A percentile compares a stretch with the other conserved stretches of the same genome.
These are phyloP conservation scores for Octonoba sinensis DNA, from an alignment of 2,888 invertebrate genomes.

Conservation along the genomic window DNA sequence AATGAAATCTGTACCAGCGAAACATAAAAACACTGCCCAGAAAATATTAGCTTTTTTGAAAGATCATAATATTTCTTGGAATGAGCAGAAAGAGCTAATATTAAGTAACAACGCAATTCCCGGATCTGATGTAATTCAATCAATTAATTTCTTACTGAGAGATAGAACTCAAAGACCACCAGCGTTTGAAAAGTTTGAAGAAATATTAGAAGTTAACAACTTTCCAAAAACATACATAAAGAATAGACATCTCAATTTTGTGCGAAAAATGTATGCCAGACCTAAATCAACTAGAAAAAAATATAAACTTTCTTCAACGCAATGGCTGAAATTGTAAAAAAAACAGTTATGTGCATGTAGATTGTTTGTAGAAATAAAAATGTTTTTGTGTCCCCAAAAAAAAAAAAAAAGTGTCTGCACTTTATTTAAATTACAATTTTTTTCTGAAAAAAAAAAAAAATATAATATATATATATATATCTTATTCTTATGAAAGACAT, in stretches of 20 bases:
- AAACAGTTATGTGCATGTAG: not conserved
- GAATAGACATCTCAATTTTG: not conserved
- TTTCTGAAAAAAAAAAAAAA: not conserved
- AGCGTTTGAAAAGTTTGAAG: not conserved
- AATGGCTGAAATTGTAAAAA: conserved; percentile 5
- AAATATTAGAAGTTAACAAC: not conserved
- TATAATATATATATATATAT: too few relatives aligned
- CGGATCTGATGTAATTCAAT: not conserved
- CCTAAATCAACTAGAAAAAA: not conserved
- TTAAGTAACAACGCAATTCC: not conserved
- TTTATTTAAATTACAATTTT: not conserved
- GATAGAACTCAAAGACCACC: not conserved
- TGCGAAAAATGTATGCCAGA: not conserved
- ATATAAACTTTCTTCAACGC: not conserved
- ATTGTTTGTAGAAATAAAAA: not conserved
- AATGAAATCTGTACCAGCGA: too few relatives aligned
- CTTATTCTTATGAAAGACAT: too few relatives aligned
- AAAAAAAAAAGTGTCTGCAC: too few relatives aligned
- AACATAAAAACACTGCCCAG: too few relatives aligned
- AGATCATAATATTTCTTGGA: not conserved
- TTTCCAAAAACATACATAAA: not conserved
- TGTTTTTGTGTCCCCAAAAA: too few relatives aligned
- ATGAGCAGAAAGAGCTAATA: not conserved
- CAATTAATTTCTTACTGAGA: conserved; percentile 1
- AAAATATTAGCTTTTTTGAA: too few relatives aligned